Evolutionary conservation across 2,888 invertebrate genomes (phyloP), one percentile per base, ranked within the genome.

Genomic region (Phortica magna): DNA sequence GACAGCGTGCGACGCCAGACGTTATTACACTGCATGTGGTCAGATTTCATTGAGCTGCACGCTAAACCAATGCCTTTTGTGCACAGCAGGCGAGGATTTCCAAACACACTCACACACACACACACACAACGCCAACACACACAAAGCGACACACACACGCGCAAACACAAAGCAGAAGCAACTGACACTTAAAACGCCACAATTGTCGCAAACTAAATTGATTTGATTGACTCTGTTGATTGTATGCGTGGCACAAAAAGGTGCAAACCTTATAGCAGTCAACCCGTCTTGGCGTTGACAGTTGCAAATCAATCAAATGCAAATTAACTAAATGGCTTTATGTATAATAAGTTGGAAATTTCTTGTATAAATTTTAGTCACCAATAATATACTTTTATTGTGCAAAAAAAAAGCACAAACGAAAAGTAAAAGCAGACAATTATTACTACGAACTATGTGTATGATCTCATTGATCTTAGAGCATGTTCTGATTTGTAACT

Each of bases 151-250:
- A 68, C 22, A 10, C 68, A 68, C 10, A 68, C 9, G 2, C 12
- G 43, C 22, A 42, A 3, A 64, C 1, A 9, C 48, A 68, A 68
- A 68, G n/a, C 31, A 64, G 31, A 9, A 65, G 9, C 39, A 65
- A 65, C 42, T 65, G 12, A 42, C 41, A 65, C 42, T 55, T 17
- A n/a, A 55, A 17, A 17, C 55, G 55, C 14, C 6, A 55, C 31
- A 31, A 31, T 31, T 31, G 31, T 31, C 7, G 17, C 55, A 55
- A 68, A 68, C 48, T 48, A 17, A 55, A 55, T 68, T 48, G 68
- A 68, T 68, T 68, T 68, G 42, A 68, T 68, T 68, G 68, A 68
- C 48, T 43, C 43, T 68, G 68, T 48, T 68, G 68, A 68, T 68
- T 68, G 67, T 17, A 41, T 31, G 12, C 2, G 65, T 14, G 14